Base-by-base conservation (phyloP, 2,797 vertebrate species). In the Nyctalus aviator region DNA sequence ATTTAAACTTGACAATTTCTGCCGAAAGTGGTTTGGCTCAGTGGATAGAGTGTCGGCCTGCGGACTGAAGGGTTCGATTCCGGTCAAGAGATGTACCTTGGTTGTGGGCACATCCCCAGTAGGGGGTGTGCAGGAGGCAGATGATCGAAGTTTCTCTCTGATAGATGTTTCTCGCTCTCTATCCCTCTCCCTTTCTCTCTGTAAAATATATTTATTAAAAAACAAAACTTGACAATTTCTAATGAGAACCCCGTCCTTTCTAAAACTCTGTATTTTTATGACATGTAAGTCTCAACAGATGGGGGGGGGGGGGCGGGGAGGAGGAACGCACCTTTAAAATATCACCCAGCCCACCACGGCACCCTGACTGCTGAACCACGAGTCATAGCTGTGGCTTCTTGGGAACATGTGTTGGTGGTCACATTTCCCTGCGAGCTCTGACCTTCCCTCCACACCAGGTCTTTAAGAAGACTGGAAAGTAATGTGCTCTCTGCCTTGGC, bases 1-100 rank as follows among this genome's bases (percentile, higher is more conserved):
- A 18, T 88, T 69, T 72, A 69, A 84, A 88, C 91, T 77, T 48
- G 46, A 14, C 46, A 48, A 48, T 79, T 37, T 93, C 55, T 84
- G 44, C 44, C 1, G 10, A 44, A 44, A 44, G 9, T 11, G 10
- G 44, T 44, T 44, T 44, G 44, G 44, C 44, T 44, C 44, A 44
- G 44, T 44, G 44, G 44, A 44, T 44, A 44, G 44, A 44, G 44
- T 44, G 44, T 44, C 44, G 2, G 44, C 44, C 44, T 44, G 44
- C 10, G 44, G 10, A 44, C 44, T 44, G 44, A 44, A 44, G 44
- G 44, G 44, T 44, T 44, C 2, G 44, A 44, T 44, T 44, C 44
- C 44, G 9, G 44, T 44, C 44, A 44, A 44, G 44, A 44, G 44
- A 44, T 44, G 44, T 44, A 44, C 44, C 44, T 44, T 44, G 44